Percentiles rank a stretch among this genome's conserved stretches.
Conservation (phyloP, 2,797 vertebrate genomes). For the Macroramphosus scolopax region DNA sequence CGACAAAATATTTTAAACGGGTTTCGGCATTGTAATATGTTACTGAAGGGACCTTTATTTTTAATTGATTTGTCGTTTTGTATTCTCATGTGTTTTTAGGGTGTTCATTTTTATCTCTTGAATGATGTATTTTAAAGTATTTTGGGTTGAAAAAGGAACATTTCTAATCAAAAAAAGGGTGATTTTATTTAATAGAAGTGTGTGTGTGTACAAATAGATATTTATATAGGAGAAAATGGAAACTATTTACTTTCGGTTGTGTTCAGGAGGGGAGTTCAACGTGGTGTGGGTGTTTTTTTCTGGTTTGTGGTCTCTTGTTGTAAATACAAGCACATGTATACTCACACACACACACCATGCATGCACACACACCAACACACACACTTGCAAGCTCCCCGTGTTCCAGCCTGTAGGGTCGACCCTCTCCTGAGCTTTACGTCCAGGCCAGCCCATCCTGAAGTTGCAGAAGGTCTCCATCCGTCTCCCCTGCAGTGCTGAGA, state of each 20-base stretch:
- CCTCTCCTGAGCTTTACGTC: constrained; percentile 31
- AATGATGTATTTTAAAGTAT: constrained; percentile 68
- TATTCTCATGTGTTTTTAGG: constrained; percentile 52
- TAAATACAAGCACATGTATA: constrained; percentile 29
- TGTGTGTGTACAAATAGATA: constrained; percentile 68
- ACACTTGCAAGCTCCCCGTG: constrained; percentile 21
- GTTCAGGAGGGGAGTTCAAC: constrained; percentile 14
- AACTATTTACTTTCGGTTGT: constrained; percentile 34
- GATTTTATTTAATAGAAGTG: constrained; percentile 72
- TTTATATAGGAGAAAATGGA: constrained; percentile 60
- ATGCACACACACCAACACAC: constrained; percentile 19
- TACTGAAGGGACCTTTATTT: constrained; percentile 58
- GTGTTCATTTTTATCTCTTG: constrained; percentile 62
- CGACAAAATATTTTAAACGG: too few species aligned
- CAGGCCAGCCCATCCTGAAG: constrained; percentile 65
- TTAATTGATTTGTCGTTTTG: constrained; percentile 49
- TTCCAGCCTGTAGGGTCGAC: constrained; percentile 29
- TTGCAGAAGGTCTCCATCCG: constrained; percentile 64
- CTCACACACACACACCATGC: constrained; percentile 5
- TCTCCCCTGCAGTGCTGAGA: constrained; percentile 27
- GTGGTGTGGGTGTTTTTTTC: constrained; percentile 24
- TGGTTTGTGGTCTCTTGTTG: constrained; percentile 40
- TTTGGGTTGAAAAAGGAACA: constrained; percentile 72
- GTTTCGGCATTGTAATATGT: constrained; percentile 29
- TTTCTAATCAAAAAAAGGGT: constrained; percentile 56